These are phyloP conservation scores for Augochlorella aurata DNA, from an alignment of 2,888 invertebrate genomes.

Conservation along the genomic window DNA sequence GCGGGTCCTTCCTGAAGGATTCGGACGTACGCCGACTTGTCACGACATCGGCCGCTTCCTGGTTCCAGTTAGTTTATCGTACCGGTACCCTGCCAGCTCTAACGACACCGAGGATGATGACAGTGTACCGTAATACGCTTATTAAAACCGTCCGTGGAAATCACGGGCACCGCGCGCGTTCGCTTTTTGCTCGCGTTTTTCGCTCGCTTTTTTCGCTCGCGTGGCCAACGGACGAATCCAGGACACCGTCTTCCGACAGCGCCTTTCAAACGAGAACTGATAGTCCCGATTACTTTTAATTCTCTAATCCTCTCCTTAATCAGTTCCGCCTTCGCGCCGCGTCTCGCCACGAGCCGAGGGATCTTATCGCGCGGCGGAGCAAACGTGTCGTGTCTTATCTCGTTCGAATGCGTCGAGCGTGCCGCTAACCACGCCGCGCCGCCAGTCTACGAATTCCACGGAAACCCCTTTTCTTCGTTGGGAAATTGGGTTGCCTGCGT, in stretches of 20 bases:
- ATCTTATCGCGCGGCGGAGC: neutral
- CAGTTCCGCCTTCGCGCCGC: neutral
- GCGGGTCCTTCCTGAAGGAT: constrained; percentile 2
- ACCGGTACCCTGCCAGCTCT: constrained; percentile 41
- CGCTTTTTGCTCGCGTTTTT: neutral
- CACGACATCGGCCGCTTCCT: constrained; percentile 56
- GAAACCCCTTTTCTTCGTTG: neutral
- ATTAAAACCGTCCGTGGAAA: constrained; percentile 9
- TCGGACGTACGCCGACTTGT: constrained; percentile 43
- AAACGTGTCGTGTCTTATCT: neutral
- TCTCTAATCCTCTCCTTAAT: neutral
- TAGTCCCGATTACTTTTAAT: neutral
- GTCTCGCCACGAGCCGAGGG: neutral
- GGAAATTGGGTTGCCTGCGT: neutral
- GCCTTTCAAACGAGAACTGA: neutral
- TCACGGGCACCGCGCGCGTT: neutral
- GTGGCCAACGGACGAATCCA: too few species aligned
- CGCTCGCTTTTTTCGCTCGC: neutral
- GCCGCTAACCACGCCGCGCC: neutral
- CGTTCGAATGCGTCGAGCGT: constrained; percentile 2
- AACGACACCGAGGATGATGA: constrained; percentile 36
- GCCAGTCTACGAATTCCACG: neutral
- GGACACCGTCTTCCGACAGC: neutral
- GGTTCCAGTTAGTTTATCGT: constrained; percentile 62
- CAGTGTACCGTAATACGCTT: constrained; percentile 45